These are phyloP conservation scores for Platorchestia sp. DNA, from an alignment of 1,140 invertebrate genomes.

Conservation along the genomic window DNA sequence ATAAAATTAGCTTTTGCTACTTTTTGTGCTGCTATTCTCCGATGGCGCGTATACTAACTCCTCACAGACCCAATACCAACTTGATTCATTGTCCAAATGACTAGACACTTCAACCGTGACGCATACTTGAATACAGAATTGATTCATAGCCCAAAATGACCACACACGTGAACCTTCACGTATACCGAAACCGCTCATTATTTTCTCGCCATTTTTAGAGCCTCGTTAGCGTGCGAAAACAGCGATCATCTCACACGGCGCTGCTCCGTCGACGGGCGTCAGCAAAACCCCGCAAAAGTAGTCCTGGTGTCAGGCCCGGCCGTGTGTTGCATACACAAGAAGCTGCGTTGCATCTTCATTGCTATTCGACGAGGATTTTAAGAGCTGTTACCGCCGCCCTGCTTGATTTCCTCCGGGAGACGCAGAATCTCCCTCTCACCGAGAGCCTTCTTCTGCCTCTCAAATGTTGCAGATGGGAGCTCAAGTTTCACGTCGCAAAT, in stretches of 20 bases:
- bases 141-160: no score
- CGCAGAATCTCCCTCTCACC: neutral
- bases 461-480: neutral
- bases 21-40: neutral
- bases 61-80: no score
- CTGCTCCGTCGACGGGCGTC: neutral
- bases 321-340: neutral
- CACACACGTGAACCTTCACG: no score
- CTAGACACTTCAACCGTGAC: neutral
- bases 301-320: neutral
- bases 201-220: neutral
- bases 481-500: constrained; percentile 7
- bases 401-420: constrained; percentile 27
- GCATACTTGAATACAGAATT: no score
- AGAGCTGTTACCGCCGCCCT: constrained; percentile 14
- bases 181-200: neutral
- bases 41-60: neutral
- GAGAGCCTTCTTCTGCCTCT: neutral
- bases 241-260: neutral
- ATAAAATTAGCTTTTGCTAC: no score
- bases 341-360: neutral
- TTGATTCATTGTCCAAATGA: neutral
- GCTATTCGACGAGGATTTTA: constrained; percentile 46
- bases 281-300: neutral
- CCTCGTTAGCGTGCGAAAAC: neutral